Conservation (phyloP, 2,888 invertebrate genomes). For the Ectemnius continuus region DNA sequence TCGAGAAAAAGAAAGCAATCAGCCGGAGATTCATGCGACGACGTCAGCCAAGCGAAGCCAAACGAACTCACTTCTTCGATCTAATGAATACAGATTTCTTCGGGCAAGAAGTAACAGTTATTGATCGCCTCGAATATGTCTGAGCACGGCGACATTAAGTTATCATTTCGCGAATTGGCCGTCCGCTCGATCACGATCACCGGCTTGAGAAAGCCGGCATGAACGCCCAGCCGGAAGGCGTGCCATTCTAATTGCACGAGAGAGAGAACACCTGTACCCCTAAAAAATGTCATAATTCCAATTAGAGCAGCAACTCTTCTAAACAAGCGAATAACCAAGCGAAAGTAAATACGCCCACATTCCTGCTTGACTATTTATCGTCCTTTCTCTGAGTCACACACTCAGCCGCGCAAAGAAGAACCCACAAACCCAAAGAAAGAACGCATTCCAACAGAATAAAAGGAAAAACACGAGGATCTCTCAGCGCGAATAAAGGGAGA, state of each 20-base stretch:
- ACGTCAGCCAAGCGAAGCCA: constrained; percentile 49
- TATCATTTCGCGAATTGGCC: constrained; percentile 48
- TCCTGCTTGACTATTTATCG: constrained; percentile 24
- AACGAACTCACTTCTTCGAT: constrained; percentile 43
- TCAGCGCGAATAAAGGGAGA: constrained; percentile 2
- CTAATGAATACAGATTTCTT: constrained; percentile 63
- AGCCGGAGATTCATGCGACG: constrained; percentile 52
- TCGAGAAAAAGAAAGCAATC: constrained; percentile 15
- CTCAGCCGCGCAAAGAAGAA: too few species aligned
- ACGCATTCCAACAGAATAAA: background rate
- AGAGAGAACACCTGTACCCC: background rate
- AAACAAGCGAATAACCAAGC: constrained; percentile 7
- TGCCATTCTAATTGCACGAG: constrained; percentile 23
- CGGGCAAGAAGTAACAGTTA: constrained; percentile 57
- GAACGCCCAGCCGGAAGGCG: background rate
- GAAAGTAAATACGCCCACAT: constrained; percentile 30
- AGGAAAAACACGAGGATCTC: constrained; percentile 10
- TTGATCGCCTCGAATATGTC: constrained; percentile 57
- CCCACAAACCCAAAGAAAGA: background rate
- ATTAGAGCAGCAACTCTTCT: constrained; percentile 1
- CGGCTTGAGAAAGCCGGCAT: constrained; percentile 13
- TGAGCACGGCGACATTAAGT: constrained; percentile 57
- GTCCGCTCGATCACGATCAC: constrained; percentile 1
- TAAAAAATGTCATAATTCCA: constrained; percentile 2
- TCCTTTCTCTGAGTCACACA: too few species aligned